Conservation (phyloP, 2,888 invertebrate genomes). For the Tenthredo livida region DNA sequence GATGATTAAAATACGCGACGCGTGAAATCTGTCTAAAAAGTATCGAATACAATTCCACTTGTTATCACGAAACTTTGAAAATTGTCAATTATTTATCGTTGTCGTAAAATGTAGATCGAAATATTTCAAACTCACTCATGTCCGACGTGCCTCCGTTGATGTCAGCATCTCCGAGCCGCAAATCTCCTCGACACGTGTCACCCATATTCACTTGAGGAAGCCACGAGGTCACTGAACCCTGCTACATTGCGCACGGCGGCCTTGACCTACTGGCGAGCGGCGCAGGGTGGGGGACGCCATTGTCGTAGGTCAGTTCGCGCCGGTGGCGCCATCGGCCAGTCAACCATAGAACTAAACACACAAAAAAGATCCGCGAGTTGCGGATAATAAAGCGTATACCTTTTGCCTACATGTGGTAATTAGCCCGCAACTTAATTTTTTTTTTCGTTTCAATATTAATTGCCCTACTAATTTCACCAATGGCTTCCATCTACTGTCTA, state of each 20-base stretch:
- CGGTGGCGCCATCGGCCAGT: neutral
- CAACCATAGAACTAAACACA: neutral
- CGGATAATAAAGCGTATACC: neutral
- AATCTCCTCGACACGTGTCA: neutral
- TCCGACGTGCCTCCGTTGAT: conserved; percentile 84
- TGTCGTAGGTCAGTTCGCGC: neutral
- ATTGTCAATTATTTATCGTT: neutral
- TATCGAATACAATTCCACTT: no score
- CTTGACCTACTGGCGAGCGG: neutral
- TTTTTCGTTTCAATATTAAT: no score
- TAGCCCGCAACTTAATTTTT: no score
- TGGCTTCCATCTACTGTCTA: no score
- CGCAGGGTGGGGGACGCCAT: neutral
- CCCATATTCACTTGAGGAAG: neutral
- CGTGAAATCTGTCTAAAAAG: conserved; percentile 88
- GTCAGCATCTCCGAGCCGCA: conserved; percentile 87
- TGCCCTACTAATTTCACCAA: neutral
- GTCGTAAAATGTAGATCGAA: neutral
- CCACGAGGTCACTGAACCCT: neutral
- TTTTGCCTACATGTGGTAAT: no score
- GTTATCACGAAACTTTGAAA: no score
- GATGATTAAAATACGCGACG: conserved; percentile 99
- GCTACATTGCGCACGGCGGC: neutral
- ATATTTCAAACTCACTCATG: conserved; percentile 79
- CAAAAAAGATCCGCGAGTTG: neutral